phyloP scores from a whole-genome alignment of 2,888 invertebrate genomes.

The Agonopterix alstromeriana region DNA sequence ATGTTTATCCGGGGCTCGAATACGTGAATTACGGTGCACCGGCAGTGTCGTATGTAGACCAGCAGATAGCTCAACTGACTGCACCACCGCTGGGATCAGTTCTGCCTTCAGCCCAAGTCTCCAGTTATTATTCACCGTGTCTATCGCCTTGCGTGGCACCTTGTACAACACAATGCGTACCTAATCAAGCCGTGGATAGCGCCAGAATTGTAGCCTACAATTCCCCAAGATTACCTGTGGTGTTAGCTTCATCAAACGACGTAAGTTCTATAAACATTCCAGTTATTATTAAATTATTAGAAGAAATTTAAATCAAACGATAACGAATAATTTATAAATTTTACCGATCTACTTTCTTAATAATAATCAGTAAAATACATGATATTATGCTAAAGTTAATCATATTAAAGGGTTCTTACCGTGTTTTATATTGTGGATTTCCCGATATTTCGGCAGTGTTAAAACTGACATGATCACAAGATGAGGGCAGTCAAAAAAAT shows the following conservation, averaged over 20 bases:
- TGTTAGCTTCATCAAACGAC: slow-evolving; percentile 34
- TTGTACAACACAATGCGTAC: slow-evolving; percentile 22
- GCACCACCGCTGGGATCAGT: slow-evolving; percentile 30
- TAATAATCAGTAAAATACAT: no score
- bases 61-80: slow-evolving; percentile 39
- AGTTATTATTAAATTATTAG: no score
- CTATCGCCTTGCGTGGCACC: slow-evolving; percentile 49
- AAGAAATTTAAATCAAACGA: no score
- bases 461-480: no score
- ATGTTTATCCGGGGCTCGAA: slow-evolving; percentile 26
- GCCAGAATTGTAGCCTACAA: slow-evolving; percentile 44
- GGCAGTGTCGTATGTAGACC: slow-evolving; percentile 21
- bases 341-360: no score
- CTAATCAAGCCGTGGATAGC: slow-evolving; percentile 20
- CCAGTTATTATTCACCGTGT: slow-evolving; percentile 40
- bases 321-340: no score
- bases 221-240: slow-evolving; percentile 38
- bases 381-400: no score
- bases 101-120: slow-evolving; percentile 25
- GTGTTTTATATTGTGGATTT: no score
- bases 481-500: no score
- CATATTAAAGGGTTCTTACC: no score
- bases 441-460: no score
- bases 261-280: slow-evolving; percentile 24
- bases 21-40: slow-evolving; percentile 47